These are phyloP conservation scores for Nyctalus aviator DNA, from an alignment of 2,797 vertebrate species.

Conservation along the genomic window DNA sequence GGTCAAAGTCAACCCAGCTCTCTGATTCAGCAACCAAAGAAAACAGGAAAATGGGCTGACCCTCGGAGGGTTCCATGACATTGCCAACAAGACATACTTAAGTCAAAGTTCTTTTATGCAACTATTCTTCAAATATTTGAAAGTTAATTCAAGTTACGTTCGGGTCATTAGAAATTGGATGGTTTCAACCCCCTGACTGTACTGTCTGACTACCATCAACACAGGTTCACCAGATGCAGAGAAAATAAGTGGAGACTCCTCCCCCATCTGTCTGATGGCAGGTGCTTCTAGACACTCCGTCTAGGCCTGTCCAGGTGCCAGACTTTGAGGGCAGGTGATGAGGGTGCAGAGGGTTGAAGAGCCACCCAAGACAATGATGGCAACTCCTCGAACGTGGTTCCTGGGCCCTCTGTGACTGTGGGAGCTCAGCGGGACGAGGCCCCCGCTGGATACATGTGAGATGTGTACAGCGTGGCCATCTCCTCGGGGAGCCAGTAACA, in stretches of 20 bases:
- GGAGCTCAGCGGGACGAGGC: neutral
- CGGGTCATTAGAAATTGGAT: neutral
- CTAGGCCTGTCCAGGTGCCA: neutral
- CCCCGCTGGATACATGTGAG: neutral
- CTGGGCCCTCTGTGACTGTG: fast-evolving
- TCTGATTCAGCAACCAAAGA: neutral
- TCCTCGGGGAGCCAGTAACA: neutral
- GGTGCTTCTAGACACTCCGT: neutral
- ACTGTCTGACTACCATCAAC: neutral
- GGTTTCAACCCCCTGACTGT: neutral
- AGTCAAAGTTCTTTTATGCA: neutral
- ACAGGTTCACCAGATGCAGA: neutral
- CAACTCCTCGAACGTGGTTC: neutral
- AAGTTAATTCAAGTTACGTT: neutral
- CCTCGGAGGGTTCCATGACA: neutral
- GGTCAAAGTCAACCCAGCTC: neutral
- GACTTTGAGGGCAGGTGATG: neutral
- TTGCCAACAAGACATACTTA: neutral
- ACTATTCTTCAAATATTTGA: neutral
- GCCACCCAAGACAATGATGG: neutral
- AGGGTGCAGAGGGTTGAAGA: neutral
- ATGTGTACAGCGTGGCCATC: neutral
- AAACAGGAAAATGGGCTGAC: neutral
- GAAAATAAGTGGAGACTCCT: neutral
- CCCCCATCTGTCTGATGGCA: neutral